Evolutionary conservation across 2,797 vertebrate genomes (phyloP), one percentile per base, ranked within the genome.

Genomic region (Etheostoma perlongum): DNA sequence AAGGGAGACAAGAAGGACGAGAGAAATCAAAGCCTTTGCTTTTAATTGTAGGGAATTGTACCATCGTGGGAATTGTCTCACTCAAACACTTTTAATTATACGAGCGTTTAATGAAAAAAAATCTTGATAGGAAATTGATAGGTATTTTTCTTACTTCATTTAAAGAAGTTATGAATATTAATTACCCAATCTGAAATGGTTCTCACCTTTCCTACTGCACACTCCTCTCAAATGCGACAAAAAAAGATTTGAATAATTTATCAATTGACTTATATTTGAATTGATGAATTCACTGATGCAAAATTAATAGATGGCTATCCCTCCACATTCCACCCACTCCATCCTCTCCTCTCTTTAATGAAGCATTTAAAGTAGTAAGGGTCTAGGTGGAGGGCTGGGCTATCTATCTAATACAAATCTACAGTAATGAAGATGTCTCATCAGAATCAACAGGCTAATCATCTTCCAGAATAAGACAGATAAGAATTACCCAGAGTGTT

Each of bases 131-230:
- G 75, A 63, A 93, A 92, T 78, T 91, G 85, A 93, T 90, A 83
- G 85, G 77, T 86, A 85, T 89, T 89, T 91, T 81, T 85, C 72
- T 74, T 89, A 82, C 80, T 91, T 95, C 91, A 93, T 94, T 96
- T 94, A 96, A 3, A 88, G 92, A 96, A 94, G 94, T 95, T 93
- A 97, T 98, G 94, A 97, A 98, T 98, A 97, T 97, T 97, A 97
- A 99, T 97, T 91, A 94, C 92, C 89, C 93, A 92, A 95, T 96
- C 95, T 95, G 94, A 95, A 96, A 91, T 89, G 87, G 83, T 84
- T 81, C 86, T 93, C 92, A 93, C 92, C 91, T 94, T 91, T 88
- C 79, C 44, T 83, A 85, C 80, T 72, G 80, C 40, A 59, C 81
- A 85, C 88, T 85, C 73, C 69, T 80, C 84, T 90, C 80, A 91